Percentiles rank a stretch among this genome's conserved stretches.
Conservation (phyloP, 2,888 invertebrate species). For the Stictocephala bisonia region DNA sequence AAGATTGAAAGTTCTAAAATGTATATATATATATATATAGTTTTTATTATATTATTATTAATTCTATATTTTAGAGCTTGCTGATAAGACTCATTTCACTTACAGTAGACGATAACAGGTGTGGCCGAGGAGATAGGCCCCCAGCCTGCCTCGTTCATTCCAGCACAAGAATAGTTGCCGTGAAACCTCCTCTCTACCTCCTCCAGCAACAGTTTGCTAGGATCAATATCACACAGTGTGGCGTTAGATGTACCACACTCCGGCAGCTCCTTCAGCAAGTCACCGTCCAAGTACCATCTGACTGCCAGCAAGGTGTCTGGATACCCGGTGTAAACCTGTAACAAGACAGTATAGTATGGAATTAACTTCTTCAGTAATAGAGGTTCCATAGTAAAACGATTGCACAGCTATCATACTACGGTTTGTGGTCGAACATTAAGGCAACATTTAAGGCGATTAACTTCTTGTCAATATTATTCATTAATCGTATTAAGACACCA, state of each 20-base stretch:
- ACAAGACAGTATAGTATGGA: too few relatives aligned
- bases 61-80: not conserved
- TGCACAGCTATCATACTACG: too few relatives aligned
- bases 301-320: constrained; percentile 79
- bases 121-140: constrained; percentile 81
- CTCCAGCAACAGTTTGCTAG: constrained; percentile 84
- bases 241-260: constrained; percentile 74
- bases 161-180: constrained; percentile 94
- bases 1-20: too few relatives aligned
- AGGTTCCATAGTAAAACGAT: too few relatives aligned
- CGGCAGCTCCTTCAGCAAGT: constrained; percentile 84
- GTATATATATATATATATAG: too few relatives aligned
- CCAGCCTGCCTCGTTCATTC: constrained; percentile 90
- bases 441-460: too few relatives aligned
- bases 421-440: too few relatives aligned
- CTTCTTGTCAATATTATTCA: too few relatives aligned
- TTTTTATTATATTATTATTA: too few relatives aligned
- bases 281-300: constrained; percentile 85
- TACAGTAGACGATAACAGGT: constrained; percentile 84
- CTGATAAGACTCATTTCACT: constrained; percentile 63
- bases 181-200: constrained; percentile 90
- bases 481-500: too few relatives aligned
- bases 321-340: constrained; percentile 82
- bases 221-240: constrained; percentile 86
- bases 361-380: too few relatives aligned